phyloP scores from a whole-genome alignment of 2,113 vertebrate genomes.

The Solenodon paradoxus region DNA sequence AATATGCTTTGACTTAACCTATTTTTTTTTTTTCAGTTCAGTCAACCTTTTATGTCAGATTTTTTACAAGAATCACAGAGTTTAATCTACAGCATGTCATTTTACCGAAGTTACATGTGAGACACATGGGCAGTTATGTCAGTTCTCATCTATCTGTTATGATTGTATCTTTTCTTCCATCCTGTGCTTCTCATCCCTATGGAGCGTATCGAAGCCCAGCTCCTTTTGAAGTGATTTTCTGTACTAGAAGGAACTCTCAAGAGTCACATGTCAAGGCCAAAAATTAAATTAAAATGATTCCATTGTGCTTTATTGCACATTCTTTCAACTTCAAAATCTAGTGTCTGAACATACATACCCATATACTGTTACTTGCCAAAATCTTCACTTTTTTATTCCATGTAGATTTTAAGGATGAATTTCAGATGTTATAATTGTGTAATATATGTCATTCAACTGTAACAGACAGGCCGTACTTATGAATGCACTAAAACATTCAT shows the following conservation, averaged over 20 bases:
- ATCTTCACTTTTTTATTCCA: background rate
- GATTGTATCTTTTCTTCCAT: conserved; percentile 1
- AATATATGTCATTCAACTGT: background rate
- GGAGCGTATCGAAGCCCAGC: background rate
- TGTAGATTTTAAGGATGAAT: background rate
- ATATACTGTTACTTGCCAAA: background rate
- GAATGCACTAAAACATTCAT: background rate
- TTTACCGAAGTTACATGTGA: background rate
- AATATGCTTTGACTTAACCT: background rate
- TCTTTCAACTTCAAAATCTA: background rate
- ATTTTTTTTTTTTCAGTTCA: background rate
- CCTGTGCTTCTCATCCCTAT: background rate
- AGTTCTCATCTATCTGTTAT: background rate
- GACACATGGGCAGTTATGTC: background rate
- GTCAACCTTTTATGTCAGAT: background rate
- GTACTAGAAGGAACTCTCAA: background rate
- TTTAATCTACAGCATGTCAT: background rate
- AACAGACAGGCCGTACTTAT: background rate
- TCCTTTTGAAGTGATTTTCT: conserved; percentile 37
- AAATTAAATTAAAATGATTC: background rate
- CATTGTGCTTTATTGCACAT: background rate
- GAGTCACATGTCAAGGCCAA: conserved; percentile 13
- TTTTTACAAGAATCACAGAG: background rate
- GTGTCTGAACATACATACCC: background rate
- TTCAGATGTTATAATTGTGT: background rate